These are phyloP conservation scores for Scolopax bukidnonensis DNA, from an alignment of 2,797 vertebrate species.

Conservation along the genomic window DNA sequence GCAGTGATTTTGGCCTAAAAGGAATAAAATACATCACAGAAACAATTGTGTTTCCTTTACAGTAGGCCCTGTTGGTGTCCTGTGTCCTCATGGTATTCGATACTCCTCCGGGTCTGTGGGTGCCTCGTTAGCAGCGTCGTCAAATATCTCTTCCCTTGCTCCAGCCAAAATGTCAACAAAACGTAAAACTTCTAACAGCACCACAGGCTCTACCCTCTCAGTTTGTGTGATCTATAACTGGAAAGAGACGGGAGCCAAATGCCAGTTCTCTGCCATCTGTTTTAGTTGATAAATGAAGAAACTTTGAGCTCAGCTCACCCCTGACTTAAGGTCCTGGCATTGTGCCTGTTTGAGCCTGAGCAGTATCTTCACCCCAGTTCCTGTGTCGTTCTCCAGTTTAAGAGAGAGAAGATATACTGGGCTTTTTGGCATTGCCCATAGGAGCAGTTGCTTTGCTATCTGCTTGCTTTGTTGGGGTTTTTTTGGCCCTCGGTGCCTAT, in stretches of 20 bases:
- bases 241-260: slow-evolving; percentile 7
- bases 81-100: background rate
- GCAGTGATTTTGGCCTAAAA: background rate
- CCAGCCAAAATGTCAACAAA: slow-evolving; percentile 16
- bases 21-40: background rate
- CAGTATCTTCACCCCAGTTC: background rate
- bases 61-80: background rate
- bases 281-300: slow-evolving; percentile 57
- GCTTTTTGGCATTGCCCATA: background rate
- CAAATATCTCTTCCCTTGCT: background rate
- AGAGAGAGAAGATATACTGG: background rate
- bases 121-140: background rate
- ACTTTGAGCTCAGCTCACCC: background rate
- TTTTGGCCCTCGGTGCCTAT: background rate
- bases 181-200: background rate
- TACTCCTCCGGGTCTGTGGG: background rate
- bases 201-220: background rate
- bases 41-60: background rate
- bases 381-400: background rate
- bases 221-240: background rate
- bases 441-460: background rate
- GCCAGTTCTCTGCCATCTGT: slow-evolving; percentile 36
- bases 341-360: background rate
- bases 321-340: slow-evolving; percentile 6
- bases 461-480: background rate